These are phyloP conservation scores for Ptilonorhynchus violaceus DNA, from an alignment of 2,113 vertebrate genomes.

Conservation along the genomic window DNA sequence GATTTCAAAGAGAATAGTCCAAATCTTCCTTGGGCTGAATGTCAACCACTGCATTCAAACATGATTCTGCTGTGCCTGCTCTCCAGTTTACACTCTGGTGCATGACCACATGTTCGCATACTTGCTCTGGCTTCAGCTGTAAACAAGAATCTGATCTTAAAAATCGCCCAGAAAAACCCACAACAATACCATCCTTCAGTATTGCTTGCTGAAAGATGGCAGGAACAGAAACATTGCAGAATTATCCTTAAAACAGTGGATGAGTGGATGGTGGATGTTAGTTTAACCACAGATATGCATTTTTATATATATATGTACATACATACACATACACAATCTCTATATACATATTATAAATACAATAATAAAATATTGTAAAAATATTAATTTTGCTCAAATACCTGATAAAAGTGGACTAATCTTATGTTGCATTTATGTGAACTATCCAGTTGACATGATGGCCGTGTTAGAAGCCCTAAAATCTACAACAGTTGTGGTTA, in stretches of 20 bases:
- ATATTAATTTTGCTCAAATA: constrained; percentile 29
- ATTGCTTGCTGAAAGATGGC: neutral
- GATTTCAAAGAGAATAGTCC: neutral
- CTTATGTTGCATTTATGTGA: neutral
- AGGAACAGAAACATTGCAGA: neutral
- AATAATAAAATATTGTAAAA: constrained; percentile 32
- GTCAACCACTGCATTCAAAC: neutral
- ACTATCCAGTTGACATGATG: neutral
- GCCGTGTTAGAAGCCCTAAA: neutral
- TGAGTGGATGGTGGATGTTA: neutral
- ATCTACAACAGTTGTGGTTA: neutral
- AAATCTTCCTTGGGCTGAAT: neutral
- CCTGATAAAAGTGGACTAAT: neutral
- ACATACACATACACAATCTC: neutral
- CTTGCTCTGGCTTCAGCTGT: neutral
- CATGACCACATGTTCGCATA: neutral
- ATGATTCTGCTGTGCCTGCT: neutral
- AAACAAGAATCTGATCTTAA: neutral
- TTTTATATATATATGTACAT: neutral
- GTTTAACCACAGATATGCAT: neutral
- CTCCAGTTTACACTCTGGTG: neutral
- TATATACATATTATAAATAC: constrained; percentile 61
- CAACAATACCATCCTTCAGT: neutral
- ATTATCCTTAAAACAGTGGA: neutral
- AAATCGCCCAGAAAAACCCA: neutral